Evolutionary conservation across 2,888 invertebrate genomes (phyloP), one percentile per base, ranked within the genome.

Genomic region (Eupithecia exiguata): DNA sequence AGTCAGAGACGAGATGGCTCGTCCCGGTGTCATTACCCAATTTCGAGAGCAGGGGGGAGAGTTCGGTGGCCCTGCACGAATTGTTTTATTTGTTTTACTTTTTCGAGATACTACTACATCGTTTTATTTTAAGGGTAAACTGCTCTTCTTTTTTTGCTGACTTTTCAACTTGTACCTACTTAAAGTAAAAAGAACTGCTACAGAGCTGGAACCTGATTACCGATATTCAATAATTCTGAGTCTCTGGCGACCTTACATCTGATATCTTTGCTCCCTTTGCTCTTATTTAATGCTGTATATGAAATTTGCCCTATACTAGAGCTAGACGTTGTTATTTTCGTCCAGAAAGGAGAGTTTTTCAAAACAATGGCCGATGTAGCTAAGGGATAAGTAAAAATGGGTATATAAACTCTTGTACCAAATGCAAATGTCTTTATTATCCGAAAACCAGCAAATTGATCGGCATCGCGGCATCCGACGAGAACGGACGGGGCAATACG

Each of bases 1-100:
- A 35, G 35, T 35, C 62, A 62, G 70, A 66, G 74, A 62, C 70
- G 69, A 75, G 70, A 74, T 63, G 49, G 49, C 49, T 53, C 49
- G 43, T 68, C 69, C 62, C 49, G 58, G 63, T 63, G 70, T 81
- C 77, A 82, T 82, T 82, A 82, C 81, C 79, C 81, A 82, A 82
- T 82, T 81, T 79, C 77, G 69, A 71, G 70, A 74, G 58, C 71
- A 75, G 76, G 80, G 80, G 80, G 77, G 73, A 67, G 74, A 73
- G 77, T 74, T 77, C 74, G 74, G 65, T 71, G 77, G 70, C 74
- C 74, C 70, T 38, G 69, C 69, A 58, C 65, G 58, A 21, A 36
- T 35, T 36, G 36, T 43, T 66, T 40, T 21, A 69, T 65, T 38
- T 21, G 65, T 65, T 65, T n/a, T 36, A 36, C 36, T 36, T 63